A percentile compares a stretch with the other conserved stretches of the same genome.
Conservation (phyloP, 2,113 vertebrate species). For the Rattus norvegicus region DNA sequence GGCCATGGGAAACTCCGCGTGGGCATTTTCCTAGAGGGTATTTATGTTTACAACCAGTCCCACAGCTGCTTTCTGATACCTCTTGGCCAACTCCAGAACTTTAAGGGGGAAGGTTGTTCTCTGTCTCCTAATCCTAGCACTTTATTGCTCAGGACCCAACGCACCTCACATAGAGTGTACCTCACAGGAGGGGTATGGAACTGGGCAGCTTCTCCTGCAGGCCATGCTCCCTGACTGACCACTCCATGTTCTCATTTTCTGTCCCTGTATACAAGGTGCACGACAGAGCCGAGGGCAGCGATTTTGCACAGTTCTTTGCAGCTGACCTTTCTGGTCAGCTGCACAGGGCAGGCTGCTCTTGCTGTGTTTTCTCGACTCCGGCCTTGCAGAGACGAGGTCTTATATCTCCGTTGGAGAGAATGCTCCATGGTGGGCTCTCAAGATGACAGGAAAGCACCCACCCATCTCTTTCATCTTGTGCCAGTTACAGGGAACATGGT, state of each 20-base stretch:
- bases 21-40: not conserved
- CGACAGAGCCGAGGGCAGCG: not conserved
- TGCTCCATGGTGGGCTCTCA: not conserved
- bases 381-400: not conserved
- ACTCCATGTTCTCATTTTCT: not conserved
- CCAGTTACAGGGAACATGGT: not conserved
- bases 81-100: not conserved
- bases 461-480: not conserved
- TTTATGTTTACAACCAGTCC: not conserved
- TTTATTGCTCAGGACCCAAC: not conserved
- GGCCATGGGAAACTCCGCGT: not conserved
- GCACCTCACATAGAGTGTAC: not conserved
- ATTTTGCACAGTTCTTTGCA: not conserved
- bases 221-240: not conserved
- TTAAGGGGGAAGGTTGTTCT: not conserved
- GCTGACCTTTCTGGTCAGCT: not conserved
- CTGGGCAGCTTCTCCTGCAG: not conserved
- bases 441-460: not conserved
- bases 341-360: too few relatives aligned
- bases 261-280: not conserved
- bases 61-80: not conserved
- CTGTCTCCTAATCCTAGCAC: not conserved
- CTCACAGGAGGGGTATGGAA: not conserved
- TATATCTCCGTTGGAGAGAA: not conserved
- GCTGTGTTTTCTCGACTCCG: not conserved